Percentiles rank a stretch among this genome's conserved stretches.
phyloP scores from a whole-genome alignment of 1,140 invertebrate species.

The Brachionus angularis region DNA sequence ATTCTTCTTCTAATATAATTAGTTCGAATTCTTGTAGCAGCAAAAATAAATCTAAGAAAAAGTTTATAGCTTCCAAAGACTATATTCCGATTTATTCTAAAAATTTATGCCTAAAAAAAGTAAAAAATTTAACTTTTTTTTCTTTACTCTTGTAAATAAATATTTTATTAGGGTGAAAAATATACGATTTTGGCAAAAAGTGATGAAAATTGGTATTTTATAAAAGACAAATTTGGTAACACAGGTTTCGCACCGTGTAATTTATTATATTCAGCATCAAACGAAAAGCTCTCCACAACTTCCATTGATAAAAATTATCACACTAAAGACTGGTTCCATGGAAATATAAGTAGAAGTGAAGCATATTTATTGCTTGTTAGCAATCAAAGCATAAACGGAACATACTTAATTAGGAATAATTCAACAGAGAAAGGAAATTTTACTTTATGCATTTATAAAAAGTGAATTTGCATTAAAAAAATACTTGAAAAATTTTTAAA shows the following conservation, averaged over 20 bases:
- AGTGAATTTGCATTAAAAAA: neutral
- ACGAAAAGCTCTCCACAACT: too few relatives aligned
- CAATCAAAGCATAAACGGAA: slow-evolving; percentile 10
- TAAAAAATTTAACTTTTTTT: neutral
- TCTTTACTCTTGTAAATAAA: neutral
- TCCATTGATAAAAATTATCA: neutral
- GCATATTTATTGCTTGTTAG: slow-evolving; percentile 22
- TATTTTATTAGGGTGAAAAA: slow-evolving; percentile 1
- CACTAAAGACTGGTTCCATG: slow-evolving; percentile 33
- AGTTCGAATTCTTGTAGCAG: too few relatives aligned
- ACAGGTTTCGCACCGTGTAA: neutral
- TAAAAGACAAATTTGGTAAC: slow-evolving; percentile 20
- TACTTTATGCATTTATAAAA: slow-evolving; percentile 40
- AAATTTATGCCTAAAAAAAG: slow-evolving; percentile 10
- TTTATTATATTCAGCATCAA: too few relatives aligned
- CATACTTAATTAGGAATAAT: slow-evolving; percentile 19
- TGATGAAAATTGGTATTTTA: neutral
- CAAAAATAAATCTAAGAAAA: neutral
- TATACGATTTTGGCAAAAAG: neutral
- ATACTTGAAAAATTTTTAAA: too few relatives aligned
- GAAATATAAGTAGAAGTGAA: slow-evolving; percentile 34
- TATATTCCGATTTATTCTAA: slow-evolving; percentile 5
- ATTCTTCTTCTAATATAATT: too few relatives aligned
- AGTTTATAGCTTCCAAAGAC: neutral
- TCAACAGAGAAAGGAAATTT: slow-evolving; percentile 31